phyloP scores from a whole-genome alignment of 2,797 vertebrate species.

The Aplochiton taeniatus region DNA sequence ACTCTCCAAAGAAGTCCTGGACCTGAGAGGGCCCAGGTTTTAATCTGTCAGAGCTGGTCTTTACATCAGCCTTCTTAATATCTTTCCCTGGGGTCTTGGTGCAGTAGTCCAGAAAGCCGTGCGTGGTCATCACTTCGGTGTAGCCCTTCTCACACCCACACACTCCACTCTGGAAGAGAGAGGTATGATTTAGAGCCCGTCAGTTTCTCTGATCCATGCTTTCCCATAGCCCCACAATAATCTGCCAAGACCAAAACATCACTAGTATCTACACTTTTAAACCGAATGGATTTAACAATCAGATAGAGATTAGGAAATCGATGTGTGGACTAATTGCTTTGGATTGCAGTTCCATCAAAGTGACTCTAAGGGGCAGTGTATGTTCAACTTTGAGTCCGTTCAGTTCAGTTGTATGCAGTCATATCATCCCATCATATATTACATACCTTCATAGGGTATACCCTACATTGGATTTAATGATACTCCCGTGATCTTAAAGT shows the following conservation, averaged over 20 bases:
- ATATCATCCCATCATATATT: no score
- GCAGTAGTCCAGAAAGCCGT: conserved; percentile 96
- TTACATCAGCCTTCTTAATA: conserved; percentile 96
- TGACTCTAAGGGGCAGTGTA: conserved; percentile 68
- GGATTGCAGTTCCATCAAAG: conserved; percentile 50
- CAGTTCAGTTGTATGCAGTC: no score
- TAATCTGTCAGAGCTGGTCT: conserved; percentile 87
- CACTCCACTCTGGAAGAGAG: conserved; percentile 82
- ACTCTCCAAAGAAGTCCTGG: conserved; percentile 91
- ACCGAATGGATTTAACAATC: no score
- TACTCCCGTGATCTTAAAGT: no score
- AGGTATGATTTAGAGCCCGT: conserved; percentile 33
- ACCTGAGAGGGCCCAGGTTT: conserved; percentile 89
- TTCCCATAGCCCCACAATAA: conserved; percentile 26
- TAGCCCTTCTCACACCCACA: conserved; percentile 95
- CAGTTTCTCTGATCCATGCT: conserved; percentile 22
- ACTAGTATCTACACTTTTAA: no score
- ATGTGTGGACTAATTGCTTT: background rate
- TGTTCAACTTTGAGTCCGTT: conserved; percentile 27
- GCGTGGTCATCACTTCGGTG: conserved; percentile 93
- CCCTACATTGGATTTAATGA: no score
- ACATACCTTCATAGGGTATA: no score
- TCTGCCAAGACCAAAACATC: no score
- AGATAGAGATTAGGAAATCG: no score
- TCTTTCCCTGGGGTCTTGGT: conserved; percentile 90